phyloP scores from a whole-genome alignment of 2,888 invertebrate species.

The Carterocephalus palaemon region DNA sequence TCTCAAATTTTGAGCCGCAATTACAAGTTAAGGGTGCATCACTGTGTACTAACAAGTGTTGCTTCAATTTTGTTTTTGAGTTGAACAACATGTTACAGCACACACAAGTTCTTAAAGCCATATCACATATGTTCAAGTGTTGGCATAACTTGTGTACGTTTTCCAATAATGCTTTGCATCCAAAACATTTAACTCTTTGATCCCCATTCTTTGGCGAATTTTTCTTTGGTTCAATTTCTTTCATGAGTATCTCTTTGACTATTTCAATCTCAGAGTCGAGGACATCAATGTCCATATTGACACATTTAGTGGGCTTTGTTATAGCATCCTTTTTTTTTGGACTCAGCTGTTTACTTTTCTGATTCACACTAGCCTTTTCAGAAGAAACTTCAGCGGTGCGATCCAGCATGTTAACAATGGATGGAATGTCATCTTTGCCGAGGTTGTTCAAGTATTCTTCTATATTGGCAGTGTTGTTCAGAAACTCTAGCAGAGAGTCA shows the following conservation, averaged over 20 bases:
- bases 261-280: conserved; percentile 63
- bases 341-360: conserved; percentile 49
- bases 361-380: conserved; percentile 38
- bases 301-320: conserved; percentile 37
- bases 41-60: conserved; percentile 54
- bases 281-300: conserved; percentile 64
- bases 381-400: conserved; percentile 47
- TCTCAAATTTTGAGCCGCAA: conserved; percentile 55
- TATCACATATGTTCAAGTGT: conserved; percentile 63
- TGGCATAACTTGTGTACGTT: conserved; percentile 54
- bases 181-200: conserved; percentile 55
- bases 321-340: conserved; percentile 56
- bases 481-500: conserved; percentile 68
- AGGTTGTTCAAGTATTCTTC: conserved; percentile 67
- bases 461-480: conserved; percentile 70
- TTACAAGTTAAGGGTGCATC: conserved; percentile 44
- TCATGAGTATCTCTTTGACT: conserved; percentile 57
- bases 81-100: conserved; percentile 60
- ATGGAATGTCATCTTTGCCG: conserved; percentile 70
- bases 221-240: conserved; percentile 49
- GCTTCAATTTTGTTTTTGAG: conserved; percentile 61
- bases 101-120: conserved; percentile 55
- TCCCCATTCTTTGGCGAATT: conserved; percentile 36
- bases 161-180: conserved; percentile 57
- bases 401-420: conserved; percentile 66